Evolutionary conservation across 2,113 vertebrate species (phyloP).

Genomic region (Athene noctua): DNA sequence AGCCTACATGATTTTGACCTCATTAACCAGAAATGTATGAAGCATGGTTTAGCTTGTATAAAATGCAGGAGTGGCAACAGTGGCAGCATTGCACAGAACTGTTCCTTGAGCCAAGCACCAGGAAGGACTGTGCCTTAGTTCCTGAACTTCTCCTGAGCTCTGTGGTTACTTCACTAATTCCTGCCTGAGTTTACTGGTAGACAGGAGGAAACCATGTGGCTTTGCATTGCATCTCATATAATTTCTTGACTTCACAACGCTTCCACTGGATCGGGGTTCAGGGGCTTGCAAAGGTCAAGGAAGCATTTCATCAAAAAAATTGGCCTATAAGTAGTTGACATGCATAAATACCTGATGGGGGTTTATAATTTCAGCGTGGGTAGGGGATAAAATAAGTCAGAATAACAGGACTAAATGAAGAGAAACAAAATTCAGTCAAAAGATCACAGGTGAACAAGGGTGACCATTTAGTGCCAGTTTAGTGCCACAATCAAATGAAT

Average conservation of each 20-base stretch:
- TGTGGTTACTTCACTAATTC: background rate
- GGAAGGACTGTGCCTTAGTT: background rate
- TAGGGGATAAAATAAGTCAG: background rate
- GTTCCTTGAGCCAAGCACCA: background rate
- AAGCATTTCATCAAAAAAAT: background rate
- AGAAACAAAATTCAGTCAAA: background rate
- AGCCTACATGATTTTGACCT: background rate
- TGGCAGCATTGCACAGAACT: background rate
- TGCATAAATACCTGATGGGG: background rate
- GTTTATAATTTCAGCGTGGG: background rate
- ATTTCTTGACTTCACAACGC: background rate
- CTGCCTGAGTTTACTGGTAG: background rate
- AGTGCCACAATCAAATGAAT: background rate
- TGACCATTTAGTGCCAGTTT: background rate
- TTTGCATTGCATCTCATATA: background rate
- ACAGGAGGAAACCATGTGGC: background rate
- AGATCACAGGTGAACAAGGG: background rate
- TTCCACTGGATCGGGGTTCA: background rate
- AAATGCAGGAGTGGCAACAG: background rate
- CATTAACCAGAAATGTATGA: background rate
- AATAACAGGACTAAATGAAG: background rate
- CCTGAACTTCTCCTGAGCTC: background rate
- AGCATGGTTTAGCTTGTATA: background rate
- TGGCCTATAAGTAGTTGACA: background rate
- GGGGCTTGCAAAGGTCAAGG: background rate